phyloP scores from a whole-genome alignment of 1,140 invertebrate species.

The Drosophila jambulina region DNA sequence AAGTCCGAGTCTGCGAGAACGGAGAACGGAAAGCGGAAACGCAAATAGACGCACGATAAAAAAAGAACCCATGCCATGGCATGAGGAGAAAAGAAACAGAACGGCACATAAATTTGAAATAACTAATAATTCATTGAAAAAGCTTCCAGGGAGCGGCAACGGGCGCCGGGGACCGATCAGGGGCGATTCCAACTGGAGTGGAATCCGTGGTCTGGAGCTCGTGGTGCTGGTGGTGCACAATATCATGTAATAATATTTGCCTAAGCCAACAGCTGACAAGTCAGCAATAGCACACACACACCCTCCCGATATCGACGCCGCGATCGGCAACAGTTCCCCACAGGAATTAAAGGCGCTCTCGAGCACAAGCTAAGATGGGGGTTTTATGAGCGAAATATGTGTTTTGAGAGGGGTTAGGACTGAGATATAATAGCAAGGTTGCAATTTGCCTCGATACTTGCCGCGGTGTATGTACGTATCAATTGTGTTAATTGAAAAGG shows the following conservation, averaged over 20 bases:
- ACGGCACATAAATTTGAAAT: conserved; percentile 79
- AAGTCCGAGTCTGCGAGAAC: conserved; percentile 50
- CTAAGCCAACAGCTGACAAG: conserved; percentile 77
- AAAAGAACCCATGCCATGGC: conserved; percentile 27
- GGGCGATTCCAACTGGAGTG: conserved; percentile 25
- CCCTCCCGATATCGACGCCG: conserved; percentile 28
- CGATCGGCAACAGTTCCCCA: conserved; percentile 31
- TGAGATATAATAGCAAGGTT: conserved; percentile 11
- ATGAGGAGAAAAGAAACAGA: conserved; percentile 32
- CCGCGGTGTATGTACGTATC: conserved; percentile 1
- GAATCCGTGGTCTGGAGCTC: conserved; percentile 1
- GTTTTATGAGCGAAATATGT: conserved; percentile 5
- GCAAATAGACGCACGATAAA: conserved; percentile 79
- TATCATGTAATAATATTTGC: conserved; percentile 82
- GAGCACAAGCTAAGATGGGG: conserved; percentile 6
- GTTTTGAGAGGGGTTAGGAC: neutral
- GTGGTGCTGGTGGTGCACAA: conserved; percentile 24
- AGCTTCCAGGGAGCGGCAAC: conserved; percentile 22
- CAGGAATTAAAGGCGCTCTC: conserved; percentile 28
- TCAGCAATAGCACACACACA: conserved; percentile 41
- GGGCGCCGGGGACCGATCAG: conserved; percentile 12
- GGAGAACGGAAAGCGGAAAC: conserved; percentile 77
- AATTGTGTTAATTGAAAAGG: conserved; percentile 18
- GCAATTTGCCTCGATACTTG: neutral
- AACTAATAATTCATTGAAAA: conserved; percentile 83